These are phyloP conservation scores for Syngnathus acus DNA, from an alignment of 2,797 vertebrate genomes.

Conservation along the genomic window DNA sequence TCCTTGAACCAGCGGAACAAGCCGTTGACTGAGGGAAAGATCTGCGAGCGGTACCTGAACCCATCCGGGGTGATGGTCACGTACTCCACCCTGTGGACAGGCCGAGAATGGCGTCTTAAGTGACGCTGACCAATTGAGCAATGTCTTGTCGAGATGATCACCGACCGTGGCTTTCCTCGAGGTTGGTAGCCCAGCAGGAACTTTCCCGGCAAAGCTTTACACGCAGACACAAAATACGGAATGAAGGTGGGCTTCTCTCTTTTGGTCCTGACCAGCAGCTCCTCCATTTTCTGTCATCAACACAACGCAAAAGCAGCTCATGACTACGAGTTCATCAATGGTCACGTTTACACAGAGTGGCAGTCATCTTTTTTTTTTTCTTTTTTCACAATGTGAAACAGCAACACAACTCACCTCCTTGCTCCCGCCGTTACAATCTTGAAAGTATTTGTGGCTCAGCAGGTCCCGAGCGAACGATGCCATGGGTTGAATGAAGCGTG, in stretches of 20 bases:
- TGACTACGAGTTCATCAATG: background rate
- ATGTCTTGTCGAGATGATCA: background rate
- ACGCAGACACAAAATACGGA: conserved; percentile 92
- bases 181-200: conserved; percentile 98
- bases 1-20: conserved; percentile 99
- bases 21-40: conserved; percentile 92
- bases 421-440: conserved; percentile 84
- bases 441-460: conserved; percentile 93
- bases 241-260: conserved; percentile 98
- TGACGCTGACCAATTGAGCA: background rate
- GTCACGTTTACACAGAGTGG: background rate
- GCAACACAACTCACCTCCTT: conserved; percentile 74
- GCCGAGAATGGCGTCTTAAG: background rate
- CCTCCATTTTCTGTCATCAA: conserved; percentile 88
- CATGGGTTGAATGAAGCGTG: conserved; percentile 97
- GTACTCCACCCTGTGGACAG: conserved; percentile 80
- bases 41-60: conserved; percentile 92
- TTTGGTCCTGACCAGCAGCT: conserved; percentile 85
- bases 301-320: background rate
- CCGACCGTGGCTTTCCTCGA: conserved; percentile 85
- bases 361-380: background rate
- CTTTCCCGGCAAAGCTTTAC: conserved; percentile 94
- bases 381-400: background rate
- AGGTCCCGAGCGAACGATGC: conserved; percentile 95
- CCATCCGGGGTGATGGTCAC: conserved; percentile 96